Base-by-base conservation (phyloP, 37 sponge, comb jelly and placozoan species). In the Bolinopsis microptera region DNA sequence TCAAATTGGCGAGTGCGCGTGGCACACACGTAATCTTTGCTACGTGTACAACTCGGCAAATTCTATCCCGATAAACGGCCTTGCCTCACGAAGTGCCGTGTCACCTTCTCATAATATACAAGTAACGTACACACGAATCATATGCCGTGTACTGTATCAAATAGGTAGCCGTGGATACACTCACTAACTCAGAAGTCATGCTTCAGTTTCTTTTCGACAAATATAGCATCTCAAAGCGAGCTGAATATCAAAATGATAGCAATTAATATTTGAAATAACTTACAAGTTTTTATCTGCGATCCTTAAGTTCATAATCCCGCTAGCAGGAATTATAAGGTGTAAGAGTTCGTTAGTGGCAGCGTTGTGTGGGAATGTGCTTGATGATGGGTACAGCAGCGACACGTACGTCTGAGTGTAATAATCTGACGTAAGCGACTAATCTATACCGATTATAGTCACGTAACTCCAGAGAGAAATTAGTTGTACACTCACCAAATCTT, bases 281-380 rank as follows among this genome's bases (percentile, higher is more conserved):
- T 34, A 86, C 90, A 86, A 41, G 90, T 39, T 86, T 28, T 24
- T 33, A 24, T 41, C 61, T 0, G 90, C 90, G 27, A 86, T 22
- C n/a, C 90, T 18, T 25, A 86, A 48, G 27, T 35, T 30, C 3
- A 27, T 23, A 33, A 48, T 9, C 13, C 90, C 90, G 26, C 26
- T 30, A 26, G 39, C 5, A 13, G 90, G 90, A 1, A 86, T 34
- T 21, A 86, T 23, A 21, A 86, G 34, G 90, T 86, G 41, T 22
- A 86, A 48, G 25, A 36, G n/a, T 24, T 18, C 31, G 26, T 86
- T 86, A 48, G 38, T 30, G 30, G 90, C 38, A 9, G 90, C 90
- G 2, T 8, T 26, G 30, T 39, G 90, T 16, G 90, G 32, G 28
- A 35, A 86, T 0, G 90, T 41, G 3, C 38, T 41, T 0, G 90